phyloP scores from a whole-genome alignment of 2,888 invertebrate species.

The Dinocampus coccinellae region DNA sequence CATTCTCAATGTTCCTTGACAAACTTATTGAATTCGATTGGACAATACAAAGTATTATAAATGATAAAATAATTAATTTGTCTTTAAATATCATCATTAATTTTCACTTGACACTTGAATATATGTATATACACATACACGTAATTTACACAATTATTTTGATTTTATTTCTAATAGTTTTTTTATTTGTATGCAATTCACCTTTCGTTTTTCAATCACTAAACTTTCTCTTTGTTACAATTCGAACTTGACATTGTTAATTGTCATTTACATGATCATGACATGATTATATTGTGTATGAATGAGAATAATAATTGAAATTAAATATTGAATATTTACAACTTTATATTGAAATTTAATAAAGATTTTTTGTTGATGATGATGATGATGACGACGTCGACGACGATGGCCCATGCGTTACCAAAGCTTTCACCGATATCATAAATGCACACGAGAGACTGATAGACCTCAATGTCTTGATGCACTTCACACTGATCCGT shows the following conservation, averaged over 20 bases:
- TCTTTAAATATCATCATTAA: not conserved
- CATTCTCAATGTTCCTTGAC: not conserved
- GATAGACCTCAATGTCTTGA: slow-evolving; percentile 25
- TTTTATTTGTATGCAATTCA: not conserved
- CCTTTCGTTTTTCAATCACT: not conserved
- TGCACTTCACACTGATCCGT: slow-evolving; percentile 29
- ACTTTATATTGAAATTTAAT: no score
- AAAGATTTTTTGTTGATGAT: not conserved
- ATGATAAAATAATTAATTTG: not conserved
- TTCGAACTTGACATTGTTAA: not conserved
- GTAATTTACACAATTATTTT: not conserved
- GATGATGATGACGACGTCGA: not conserved
- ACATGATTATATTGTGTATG: not conserved
- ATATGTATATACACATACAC: not conserved
- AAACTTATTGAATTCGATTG: not conserved
- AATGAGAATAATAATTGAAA: no score
- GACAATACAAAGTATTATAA: not conserved
- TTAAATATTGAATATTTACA: no score
- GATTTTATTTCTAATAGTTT: not conserved
- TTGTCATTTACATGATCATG: not conserved
- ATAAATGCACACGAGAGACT: slow-evolving; percentile 21
- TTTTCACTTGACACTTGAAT: not conserved
- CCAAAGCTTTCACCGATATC: slow-evolving; percentile 19
- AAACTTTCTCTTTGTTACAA: not conserved
- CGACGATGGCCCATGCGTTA: not conserved